These are phyloP conservation scores for Arnoldichthys spilopterus DNA, from an alignment of 2,797 vertebrate species.

Conservation along the genomic window DNA sequence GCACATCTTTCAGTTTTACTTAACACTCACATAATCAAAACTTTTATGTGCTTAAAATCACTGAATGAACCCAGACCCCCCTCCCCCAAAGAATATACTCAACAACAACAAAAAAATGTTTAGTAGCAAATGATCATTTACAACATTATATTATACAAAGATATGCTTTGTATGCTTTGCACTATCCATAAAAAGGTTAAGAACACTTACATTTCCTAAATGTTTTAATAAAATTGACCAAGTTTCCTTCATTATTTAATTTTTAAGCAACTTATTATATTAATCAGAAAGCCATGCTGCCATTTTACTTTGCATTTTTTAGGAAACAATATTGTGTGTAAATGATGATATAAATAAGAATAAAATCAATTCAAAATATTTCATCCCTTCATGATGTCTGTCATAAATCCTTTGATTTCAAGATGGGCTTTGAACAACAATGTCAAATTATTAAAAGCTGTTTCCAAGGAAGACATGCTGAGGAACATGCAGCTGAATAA, in stretches of 20 bases:
- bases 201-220: neutral
- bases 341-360: no score
- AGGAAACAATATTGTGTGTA: no score
- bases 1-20: conserved; percentile 27
- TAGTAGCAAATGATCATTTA: conserved; percentile 45
- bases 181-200: neutral
- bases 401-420: neutral
- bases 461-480: neutral
- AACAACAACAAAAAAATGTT: conserved; percentile 17
- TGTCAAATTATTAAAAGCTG: neutral
- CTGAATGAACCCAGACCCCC: neutral
- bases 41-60: conserved; percentile 50
- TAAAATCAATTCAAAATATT: no score
- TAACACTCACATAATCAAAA: conserved; percentile 13
- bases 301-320: no score
- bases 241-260: no score
- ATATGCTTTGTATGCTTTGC: no score
- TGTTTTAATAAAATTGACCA: no score
- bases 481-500: neutral
- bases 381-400: neutral
- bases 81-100: neutral
- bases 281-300: no score
- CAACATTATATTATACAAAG: conserved; percentile 51
- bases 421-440: neutral
- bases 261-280: no score